A percentile compares a stretch with the other conserved stretches of the same genome.
Conservation (phyloP, 1,140 invertebrate genomes). For the Eubasilissa regina region DNA sequence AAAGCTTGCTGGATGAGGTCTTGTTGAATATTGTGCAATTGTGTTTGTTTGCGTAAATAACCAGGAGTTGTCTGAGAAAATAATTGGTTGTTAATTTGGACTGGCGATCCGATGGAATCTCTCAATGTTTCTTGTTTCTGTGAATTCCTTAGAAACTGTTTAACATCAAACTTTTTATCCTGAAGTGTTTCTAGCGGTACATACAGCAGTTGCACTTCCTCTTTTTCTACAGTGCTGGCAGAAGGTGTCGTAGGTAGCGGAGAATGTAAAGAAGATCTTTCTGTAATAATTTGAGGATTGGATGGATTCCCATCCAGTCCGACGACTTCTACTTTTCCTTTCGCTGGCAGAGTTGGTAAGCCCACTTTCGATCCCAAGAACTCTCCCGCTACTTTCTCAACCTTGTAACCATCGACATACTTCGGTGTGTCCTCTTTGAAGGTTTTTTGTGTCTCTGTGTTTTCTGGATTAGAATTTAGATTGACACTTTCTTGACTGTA, state of each 20-base stretch:
- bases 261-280: conserved; percentile 53
- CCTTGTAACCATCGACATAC: conserved; percentile 68
- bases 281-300: conserved; percentile 61
- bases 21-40: conserved; percentile 58
- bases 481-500: conserved; percentile 59
- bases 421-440: conserved; percentile 62
- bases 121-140: conserved; percentile 63
- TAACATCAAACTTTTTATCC: conserved; percentile 72
- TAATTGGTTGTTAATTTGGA: conserved; percentile 58
- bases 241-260: conserved; percentile 52
- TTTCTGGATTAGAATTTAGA: conserved; percentile 59
- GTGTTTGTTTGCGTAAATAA: conserved; percentile 55
- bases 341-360: conserved; percentile 65
- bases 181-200: conserved; percentile 84
- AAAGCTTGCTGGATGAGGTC: conserved; percentile 56
- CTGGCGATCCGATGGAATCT: conserved; percentile 62
- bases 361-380: conserved; percentile 62
- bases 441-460: conserved; percentile 51
- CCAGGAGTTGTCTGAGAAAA: conserved; percentile 60
- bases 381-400: conserved; percentile 63
- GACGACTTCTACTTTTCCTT: conserved; percentile 50
- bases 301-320: conserved; percentile 50
- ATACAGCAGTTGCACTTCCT: conserved; percentile 84
- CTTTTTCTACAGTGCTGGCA: conserved; percentile 67
- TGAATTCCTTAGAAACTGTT: conserved; percentile 64